Conservation (phyloP, 2,888 invertebrate genomes). For the Pelosia muscerda region DNA sequence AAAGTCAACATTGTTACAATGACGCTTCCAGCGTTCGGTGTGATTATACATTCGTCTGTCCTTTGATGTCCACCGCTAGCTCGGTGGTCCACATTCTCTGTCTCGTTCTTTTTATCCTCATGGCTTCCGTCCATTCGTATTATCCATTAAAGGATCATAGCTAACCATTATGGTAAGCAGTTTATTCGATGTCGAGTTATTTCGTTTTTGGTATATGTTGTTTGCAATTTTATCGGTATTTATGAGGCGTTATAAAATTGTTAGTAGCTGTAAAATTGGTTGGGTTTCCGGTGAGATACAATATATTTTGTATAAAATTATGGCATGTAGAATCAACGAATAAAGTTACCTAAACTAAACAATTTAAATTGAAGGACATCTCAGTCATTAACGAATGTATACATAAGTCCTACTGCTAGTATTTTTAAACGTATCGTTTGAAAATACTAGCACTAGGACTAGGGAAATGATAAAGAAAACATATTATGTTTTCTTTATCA, state of each 20-base stretch:
- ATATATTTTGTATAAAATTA: neutral
- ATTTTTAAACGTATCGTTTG: too few relatives aligned
- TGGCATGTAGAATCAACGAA: neutral
- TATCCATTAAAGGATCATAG: conserved; percentile 72
- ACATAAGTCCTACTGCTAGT: too few relatives aligned
- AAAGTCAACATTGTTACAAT: conserved; percentile 33
- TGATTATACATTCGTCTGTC: conserved; percentile 66
- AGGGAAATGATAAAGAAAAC: too few relatives aligned
- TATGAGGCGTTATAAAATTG: conserved; percentile 47
- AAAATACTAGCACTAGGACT: too few relatives aligned
- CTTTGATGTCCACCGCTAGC: conserved; percentile 79
- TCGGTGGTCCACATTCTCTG: conserved; percentile 78
- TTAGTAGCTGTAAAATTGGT: conserved; percentile 42
- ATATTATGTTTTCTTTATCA: too few relatives aligned
- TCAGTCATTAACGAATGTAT: too few relatives aligned
- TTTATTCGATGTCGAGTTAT: conserved; percentile 59
- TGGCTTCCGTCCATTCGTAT: conserved; percentile 76
- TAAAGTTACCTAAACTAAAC: too few relatives aligned
- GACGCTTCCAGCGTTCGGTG: conserved; percentile 58
- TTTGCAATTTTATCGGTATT: conserved; percentile 42
- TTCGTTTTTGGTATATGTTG: conserved; percentile 54
- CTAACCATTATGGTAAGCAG: conserved; percentile 65
- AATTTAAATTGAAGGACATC: too few relatives aligned
- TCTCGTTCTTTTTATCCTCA: conserved; percentile 74
- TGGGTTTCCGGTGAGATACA: conserved; percentile 45